Conservation (phyloP, 2,797 vertebrate genomes). For the Anolis apletophallus region DNA sequence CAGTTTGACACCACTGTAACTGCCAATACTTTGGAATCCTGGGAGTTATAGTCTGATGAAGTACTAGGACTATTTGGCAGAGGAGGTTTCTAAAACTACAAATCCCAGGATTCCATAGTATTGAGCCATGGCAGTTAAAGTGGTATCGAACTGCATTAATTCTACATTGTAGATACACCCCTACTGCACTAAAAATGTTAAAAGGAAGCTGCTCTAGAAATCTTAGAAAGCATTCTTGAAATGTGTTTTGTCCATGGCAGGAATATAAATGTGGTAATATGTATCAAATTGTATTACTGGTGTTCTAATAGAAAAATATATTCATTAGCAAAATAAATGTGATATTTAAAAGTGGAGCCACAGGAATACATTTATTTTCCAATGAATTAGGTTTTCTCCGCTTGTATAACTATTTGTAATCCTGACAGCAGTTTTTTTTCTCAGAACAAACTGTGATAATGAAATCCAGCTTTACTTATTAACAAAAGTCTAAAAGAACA, state of each 20-base stretch:
- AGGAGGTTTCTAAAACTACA: no score
- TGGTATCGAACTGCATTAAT: no score
- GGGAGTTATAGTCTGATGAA: no score
- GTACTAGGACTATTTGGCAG: no score
- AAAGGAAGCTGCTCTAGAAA: not conserved
- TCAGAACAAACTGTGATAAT: not conserved
- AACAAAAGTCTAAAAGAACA: not conserved
- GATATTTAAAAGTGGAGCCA: not conserved
- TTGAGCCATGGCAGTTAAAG: no score
- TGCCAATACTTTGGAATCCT: no score
- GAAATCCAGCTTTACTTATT: constrained; percentile 18
- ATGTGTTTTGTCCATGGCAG: not conserved
- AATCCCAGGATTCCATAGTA: no score
- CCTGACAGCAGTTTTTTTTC: constrained; percentile 4
- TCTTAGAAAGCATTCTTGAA: not conserved
- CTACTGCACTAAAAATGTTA: not conserved
- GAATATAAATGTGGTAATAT: not conserved
- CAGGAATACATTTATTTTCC: constrained; percentile 5
- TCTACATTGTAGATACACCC: no score
- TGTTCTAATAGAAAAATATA: not conserved
- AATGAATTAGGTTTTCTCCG: not conserved
- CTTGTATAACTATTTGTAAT: constrained; percentile 10
- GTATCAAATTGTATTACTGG: not conserved
- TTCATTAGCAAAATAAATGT: not conserved
- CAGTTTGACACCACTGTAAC: no score